phyloP scores from a whole-genome alignment of 2,888 invertebrate species.

The Cephus nigrinus region DNA sequence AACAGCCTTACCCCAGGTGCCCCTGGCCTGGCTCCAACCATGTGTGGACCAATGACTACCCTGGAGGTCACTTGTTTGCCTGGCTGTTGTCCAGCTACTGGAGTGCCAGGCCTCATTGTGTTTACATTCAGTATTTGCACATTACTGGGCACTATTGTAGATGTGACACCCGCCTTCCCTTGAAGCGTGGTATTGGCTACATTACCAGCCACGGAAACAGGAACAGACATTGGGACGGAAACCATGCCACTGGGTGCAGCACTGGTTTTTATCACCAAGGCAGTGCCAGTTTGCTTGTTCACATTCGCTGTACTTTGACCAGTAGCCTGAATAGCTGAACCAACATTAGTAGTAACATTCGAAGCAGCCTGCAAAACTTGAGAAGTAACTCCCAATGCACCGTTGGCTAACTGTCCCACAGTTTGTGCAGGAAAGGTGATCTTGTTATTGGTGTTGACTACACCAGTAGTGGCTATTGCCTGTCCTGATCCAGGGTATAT shows the following conservation, averaged over 20 bases:
- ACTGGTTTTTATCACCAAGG: slow-evolving; percentile 66
- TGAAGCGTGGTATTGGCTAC: slow-evolving; percentile 52
- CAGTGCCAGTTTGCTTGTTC: slow-evolving; percentile 60
- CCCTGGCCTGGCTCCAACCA: slow-evolving; percentile 84
- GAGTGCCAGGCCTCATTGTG: slow-evolving; percentile 77
- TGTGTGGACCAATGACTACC: slow-evolving; percentile 86
- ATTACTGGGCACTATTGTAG: slow-evolving; percentile 76
- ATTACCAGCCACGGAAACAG: slow-evolving; percentile 51
- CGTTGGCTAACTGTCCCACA: slow-evolving; percentile 72
- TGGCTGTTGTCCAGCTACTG: slow-evolving; percentile 80
- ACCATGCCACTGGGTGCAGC: slow-evolving; percentile 61
- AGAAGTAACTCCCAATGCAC: slow-evolving; percentile 74
- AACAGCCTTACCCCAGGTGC: slow-evolving; percentile 79
- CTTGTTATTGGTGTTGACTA: slow-evolving; percentile 70
- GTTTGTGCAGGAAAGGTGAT: slow-evolving; percentile 74
- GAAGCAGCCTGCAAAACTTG: slow-evolving; percentile 70
- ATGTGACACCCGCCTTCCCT: slow-evolving; percentile 65
- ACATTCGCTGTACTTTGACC: slow-evolving; percentile 47
- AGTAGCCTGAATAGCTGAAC: slow-evolving; percentile 40
- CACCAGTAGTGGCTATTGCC: slow-evolving; percentile 59
- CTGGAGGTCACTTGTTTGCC: slow-evolving; percentile 76
- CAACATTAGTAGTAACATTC: slow-evolving; percentile 45
- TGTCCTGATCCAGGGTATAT: slow-evolving; percentile 62
- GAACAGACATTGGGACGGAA: slow-evolving; percentile 64
- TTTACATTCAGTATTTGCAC: slow-evolving; percentile 86